Percentiles rank a stretch among this genome's conserved stretches.
These are phyloP conservation scores for Falco biarmicus DNA, from an alignment of 2,797 vertebrate species.

Conservation along the genomic window DNA sequence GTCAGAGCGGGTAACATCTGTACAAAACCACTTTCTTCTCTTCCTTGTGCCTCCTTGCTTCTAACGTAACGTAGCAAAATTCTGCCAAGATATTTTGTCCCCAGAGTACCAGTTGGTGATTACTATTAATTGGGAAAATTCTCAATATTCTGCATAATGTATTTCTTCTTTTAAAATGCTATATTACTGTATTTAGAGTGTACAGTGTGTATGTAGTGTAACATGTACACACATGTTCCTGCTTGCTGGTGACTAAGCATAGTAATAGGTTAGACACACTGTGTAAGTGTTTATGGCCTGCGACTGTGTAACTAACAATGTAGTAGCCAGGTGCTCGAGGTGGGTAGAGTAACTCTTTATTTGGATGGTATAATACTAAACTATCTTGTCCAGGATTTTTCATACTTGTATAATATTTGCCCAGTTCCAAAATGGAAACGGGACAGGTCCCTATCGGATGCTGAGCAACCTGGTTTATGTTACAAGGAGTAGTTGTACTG, in stretches of 20 bases:
- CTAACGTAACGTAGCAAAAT: not conserved
- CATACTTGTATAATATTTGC: fast-evolving
- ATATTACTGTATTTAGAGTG: not conserved
- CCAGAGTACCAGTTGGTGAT: not conserved
- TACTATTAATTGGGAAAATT: not conserved
- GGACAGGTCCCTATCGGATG: not conserved
- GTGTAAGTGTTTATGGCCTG: not conserved
- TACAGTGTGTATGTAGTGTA: not conserved
- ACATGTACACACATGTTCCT: not conserved
- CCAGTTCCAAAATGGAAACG: not conserved
- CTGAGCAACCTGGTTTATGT: not conserved
- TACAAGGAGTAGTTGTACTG: not conserved
- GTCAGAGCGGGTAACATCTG: not conserved
- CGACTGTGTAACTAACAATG: not conserved
- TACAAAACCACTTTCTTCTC: not conserved
- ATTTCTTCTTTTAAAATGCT: not conserved
- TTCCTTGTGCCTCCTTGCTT: not conserved
- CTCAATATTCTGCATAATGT: not conserved
- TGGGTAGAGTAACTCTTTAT: not conserved
- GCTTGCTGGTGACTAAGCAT: not conserved
- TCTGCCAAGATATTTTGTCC: fast-evolving
- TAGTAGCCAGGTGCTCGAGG: not conserved
- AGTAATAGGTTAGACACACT: not conserved
- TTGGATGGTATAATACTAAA: not conserved
- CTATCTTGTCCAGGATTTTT: not conserved